A percentile compares a stretch with the other conserved stretches of the same genome.
Conservation (phyloP, 2,888 invertebrate species). For the Eulithis prunata region DNA sequence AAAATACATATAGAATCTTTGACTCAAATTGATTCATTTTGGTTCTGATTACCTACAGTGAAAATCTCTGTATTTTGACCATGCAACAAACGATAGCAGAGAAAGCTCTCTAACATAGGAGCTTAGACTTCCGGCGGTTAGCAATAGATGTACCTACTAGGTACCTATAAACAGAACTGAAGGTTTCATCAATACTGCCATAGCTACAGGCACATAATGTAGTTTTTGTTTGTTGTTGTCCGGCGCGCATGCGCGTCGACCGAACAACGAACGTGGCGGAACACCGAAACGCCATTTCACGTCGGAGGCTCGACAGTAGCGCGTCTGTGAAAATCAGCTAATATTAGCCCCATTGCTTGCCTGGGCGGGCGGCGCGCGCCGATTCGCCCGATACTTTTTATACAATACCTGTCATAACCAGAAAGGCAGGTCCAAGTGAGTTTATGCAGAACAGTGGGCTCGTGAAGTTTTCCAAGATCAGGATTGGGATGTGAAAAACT, state of each 20-base stretch:
- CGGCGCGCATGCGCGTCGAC: slow-evolving; percentile 63
- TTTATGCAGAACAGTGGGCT: slow-evolving; percentile 6
- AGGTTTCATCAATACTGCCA: slow-evolving; percentile 64
- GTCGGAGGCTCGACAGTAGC: slow-evolving; percentile 57
- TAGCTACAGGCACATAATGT: slow-evolving; percentile 43
- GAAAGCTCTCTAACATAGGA: slow-evolving; percentile 1
- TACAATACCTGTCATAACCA: slow-evolving; percentile 38
- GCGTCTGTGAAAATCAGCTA: slow-evolving; percentile 64
- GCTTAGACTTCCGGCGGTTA: slow-evolving; percentile 1
- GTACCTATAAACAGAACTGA: slow-evolving; percentile 9
- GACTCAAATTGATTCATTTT: too few relatives aligned
- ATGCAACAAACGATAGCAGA: not conserved
- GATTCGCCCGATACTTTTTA: slow-evolving; percentile 53
- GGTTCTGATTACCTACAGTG: too few relatives aligned
- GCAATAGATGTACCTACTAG: not conserved
- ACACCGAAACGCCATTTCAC: slow-evolving; percentile 50
- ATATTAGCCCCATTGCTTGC: slow-evolving; percentile 62
- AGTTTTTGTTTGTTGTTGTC: slow-evolving; percentile 62
- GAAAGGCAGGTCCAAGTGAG: slow-evolving; percentile 46
- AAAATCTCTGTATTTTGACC: too few relatives aligned
- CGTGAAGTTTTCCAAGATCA: slow-evolving; percentile 14
- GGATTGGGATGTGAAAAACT: slow-evolving; percentile 26
- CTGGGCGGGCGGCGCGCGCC: slow-evolving; percentile 81
- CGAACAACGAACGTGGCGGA: slow-evolving; percentile 36
- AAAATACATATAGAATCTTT: too few relatives aligned